Evolutionary conservation across 2,797 vertebrate genomes (phyloP), one percentile per base, ranked within the genome.

Genomic region (Alauda arvensis): DNA sequence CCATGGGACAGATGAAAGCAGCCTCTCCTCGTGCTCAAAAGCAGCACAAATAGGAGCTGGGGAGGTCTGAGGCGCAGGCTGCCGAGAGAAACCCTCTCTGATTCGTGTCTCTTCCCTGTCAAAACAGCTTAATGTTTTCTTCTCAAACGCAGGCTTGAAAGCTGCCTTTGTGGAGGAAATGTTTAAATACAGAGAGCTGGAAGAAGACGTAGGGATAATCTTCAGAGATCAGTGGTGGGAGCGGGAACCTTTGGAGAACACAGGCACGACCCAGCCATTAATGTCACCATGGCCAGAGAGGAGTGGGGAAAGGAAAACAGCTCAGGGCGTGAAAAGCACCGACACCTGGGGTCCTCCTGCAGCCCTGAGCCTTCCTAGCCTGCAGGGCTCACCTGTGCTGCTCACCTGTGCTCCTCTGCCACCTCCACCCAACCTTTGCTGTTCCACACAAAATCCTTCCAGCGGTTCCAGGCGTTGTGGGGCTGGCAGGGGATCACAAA

Each of bases 1-100:
- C 46, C 76, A 75, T 72, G 16, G 91, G 93, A 91, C 89, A 95
- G 85, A 91, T 91, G 12, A 90, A 93, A 94, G 85, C 33, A 66
- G 81, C 28, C 55, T 51, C n/a, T 69, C 66, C 80, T 77, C 45
- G 61, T 42, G 61, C 83, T 90, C 71, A 66, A 85, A 92, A 83
- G 88, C 71, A 88, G 74, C 76, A 83, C 71, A 89, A 89, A 87
- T 55, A 90, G 89, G 68, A 90, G 79, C 86, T 62, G 85, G 66
- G 79, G 63, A 86, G 74, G 90, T 88, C 82, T 86, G 91, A 92
- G 70, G 45, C 53, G 16, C 60, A 74, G 34, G 78, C 82, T 53
- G 66, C 56, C 71, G 81, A 89, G 66, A 82, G 28, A 85, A 59
- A 71, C 77, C 66, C 28, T 85, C 72, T 91, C 88, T 92, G 66